Conservation (phyloP, 2,888 invertebrate genomes). For the Ditylenchus weischeri region DNA sequence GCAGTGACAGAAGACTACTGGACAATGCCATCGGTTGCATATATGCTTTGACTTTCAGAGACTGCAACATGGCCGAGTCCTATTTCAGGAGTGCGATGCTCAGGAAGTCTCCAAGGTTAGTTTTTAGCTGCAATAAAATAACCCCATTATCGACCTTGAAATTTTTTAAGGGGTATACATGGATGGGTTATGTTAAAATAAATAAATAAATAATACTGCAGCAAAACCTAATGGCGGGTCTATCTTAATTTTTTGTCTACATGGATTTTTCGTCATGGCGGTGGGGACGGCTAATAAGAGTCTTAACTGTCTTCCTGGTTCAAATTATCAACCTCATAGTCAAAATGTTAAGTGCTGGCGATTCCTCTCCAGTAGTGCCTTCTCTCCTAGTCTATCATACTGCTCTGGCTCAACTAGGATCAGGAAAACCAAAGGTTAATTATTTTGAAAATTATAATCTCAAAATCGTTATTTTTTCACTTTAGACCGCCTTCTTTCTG, state of each 20-base stretch:
- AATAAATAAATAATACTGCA: too few species aligned
- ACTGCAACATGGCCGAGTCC: constrained; percentile 19
- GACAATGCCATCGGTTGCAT: constrained; percentile 22
- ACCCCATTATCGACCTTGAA: too few species aligned
- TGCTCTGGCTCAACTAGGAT: constrained; percentile 19
- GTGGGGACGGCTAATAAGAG: too few species aligned
- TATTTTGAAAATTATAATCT: too few species aligned
- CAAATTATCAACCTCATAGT: too few species aligned
- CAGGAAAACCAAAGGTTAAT: constrained; percentile 12
- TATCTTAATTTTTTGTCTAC: too few species aligned
- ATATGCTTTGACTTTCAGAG: constrained; percentile 10
- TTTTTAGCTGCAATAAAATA: too few species aligned
- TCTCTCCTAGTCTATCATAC: constrained; percentile 14
- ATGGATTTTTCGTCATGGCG: too few species aligned
- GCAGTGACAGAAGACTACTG: constrained; percentile 4
- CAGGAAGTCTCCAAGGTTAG: background rate
- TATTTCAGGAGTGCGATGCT: constrained; percentile 16
- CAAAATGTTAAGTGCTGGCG: background rate
- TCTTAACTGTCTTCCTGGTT: too few species aligned
- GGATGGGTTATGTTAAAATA: background rate
- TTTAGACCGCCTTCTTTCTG: constrained; percentile 8
- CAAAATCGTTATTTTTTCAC: too few species aligned
- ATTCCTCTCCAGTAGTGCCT: background rate
- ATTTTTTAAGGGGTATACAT: too few species aligned
- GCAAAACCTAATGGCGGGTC: too few species aligned